Evolutionary conservation across 2,888 invertebrate species (phyloP).

Genomic region (Sylvicola fuscatus): DNA sequence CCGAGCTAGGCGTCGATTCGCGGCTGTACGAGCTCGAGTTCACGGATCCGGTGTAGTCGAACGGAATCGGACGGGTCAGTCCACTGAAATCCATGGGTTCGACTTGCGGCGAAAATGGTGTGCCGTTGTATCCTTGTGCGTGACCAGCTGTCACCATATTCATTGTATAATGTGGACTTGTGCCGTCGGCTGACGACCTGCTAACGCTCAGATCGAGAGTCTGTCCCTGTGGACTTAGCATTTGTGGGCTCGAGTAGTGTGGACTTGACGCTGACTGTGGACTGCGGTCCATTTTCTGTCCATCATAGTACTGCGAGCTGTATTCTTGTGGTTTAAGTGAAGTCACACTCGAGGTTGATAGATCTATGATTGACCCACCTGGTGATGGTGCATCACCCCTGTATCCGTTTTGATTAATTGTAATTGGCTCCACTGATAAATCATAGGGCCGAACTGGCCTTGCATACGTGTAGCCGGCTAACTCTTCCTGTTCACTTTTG

Average conservation of each 20-base stretch:
- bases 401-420: conserved; percentile 1
- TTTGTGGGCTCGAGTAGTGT: conserved; percentile 57
- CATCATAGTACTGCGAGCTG: conserved; percentile 11
- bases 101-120: conserved; percentile 30
- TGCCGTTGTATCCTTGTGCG: conserved; percentile 26
- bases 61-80: conserved; percentile 33
- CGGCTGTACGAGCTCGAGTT: conserved; percentile 42
- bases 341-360: conserved; percentile 57
- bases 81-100: conserved; percentile 41
- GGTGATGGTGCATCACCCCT: conserved; percentile 39
- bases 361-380: conserved; percentile 57
- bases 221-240: conserved; percentile 66
- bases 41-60: conserved; percentile 19
- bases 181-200: conserved; percentile 41
- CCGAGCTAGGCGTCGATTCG: conserved; percentile 62
- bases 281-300: conserved; percentile 28
- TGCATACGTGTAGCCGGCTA: conserved; percentile 3
- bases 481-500: conserved; percentile 5
- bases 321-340: conserved; percentile 49
- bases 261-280: conserved; percentile 62
- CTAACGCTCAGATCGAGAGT: conserved; percentile 66
- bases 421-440: conserved; percentile 1
- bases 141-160: conserved; percentile 12
- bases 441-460: conserved; percentile 4
- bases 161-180: conserved; percentile 29